phyloP scores from a whole-genome alignment of 2,888 invertebrate genomes.

The Morinoia aosen region DNA sequence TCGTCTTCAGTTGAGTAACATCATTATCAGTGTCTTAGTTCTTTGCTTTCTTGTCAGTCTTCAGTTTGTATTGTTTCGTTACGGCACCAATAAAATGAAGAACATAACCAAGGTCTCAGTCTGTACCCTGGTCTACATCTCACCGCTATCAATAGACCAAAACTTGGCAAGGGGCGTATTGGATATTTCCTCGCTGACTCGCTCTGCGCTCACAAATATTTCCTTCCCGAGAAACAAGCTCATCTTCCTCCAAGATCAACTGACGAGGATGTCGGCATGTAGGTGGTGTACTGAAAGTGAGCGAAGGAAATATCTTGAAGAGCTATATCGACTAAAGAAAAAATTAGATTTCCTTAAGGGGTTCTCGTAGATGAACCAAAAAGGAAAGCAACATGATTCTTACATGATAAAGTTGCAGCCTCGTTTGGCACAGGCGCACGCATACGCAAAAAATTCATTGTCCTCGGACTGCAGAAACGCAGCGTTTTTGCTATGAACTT shows the following conservation, averaged over 20 bases:
- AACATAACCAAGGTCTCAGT: not conserved
- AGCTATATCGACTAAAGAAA: not conserved
- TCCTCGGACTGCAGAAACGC: no score
- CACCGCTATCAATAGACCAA: not conserved
- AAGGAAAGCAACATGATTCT: no score
- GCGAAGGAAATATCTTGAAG: not conserved
- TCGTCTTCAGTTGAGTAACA: not conserved
- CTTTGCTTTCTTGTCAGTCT: not conserved
- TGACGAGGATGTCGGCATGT: not conserved
- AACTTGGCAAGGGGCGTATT: not conserved
- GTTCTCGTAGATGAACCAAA: not conserved
- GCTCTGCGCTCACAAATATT: not conserved
- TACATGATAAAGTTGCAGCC: no score
- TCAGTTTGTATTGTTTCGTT: not conserved
- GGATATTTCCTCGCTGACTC: not conserved
- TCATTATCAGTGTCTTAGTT: not conserved
- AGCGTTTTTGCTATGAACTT: no score
- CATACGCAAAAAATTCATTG: no score
- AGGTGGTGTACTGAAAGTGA: not conserved
- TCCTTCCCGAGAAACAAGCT: not conserved
- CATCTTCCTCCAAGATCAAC: not conserved
- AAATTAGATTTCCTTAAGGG: not conserved
- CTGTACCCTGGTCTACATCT: not conserved
- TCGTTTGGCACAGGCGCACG: no score
- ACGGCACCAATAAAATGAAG: constrained; percentile 1